Evolutionary conservation across 2,113 vertebrate genomes (phyloP).

Genomic region (Tragelaphus buxtoni): DNA sequence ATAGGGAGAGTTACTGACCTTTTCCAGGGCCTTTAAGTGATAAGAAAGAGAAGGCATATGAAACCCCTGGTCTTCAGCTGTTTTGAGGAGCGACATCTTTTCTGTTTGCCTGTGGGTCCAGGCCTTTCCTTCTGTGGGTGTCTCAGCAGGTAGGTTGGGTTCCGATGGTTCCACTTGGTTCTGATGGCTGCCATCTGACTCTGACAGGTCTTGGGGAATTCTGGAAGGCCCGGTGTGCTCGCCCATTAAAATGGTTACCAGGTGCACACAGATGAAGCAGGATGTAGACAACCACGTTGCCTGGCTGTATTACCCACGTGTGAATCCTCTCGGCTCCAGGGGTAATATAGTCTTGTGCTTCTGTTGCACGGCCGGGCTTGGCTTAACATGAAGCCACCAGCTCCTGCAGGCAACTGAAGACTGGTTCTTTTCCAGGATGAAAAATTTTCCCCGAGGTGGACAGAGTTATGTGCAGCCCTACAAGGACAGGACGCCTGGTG

Average conservation of each 20-base stretch:
- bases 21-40: not conserved
- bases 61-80: not conserved
- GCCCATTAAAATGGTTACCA: not conserved
- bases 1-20: not conserved
- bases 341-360: no score
- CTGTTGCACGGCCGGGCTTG: not conserved
- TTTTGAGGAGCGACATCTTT: not conserved
- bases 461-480: rapidly evolving
- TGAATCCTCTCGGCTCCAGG: not conserved
- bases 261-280: not conserved
- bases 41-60: not conserved
- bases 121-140: no score
- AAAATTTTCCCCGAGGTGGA: not conserved
- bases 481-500: not conserved
- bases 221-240: not conserved
- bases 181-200: not conserved
- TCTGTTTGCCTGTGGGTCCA: not conserved
- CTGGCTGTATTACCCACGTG: rapidly evolving
- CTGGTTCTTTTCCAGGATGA: not conserved
- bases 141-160: no score
- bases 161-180: not conserved
- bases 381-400: not conserved
- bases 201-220: not conserved
- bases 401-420: not conserved
- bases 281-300: not conserved